Evolutionary conservation across 2,888 invertebrate species (phyloP), one percentile per base, ranked within the genome.

Genomic region (Galeopsomyia nigrocyanea): DNA sequence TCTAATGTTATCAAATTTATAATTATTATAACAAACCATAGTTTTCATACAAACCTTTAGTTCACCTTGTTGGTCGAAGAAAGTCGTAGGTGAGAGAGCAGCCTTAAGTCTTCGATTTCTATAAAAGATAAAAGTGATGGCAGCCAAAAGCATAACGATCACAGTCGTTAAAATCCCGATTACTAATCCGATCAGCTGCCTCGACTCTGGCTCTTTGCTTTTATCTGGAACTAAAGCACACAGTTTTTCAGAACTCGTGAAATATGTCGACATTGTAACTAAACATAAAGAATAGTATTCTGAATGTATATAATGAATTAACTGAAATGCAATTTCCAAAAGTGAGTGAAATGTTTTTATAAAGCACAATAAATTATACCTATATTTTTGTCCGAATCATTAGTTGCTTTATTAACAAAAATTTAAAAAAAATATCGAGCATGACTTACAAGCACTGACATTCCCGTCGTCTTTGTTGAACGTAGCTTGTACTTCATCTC

Each of bases 91-190:
- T 22, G 79, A 75, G 13, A 83, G 81, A 21, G 87, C 83, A 65
- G 87, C 84, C 79, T 89, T 89, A 57, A 88, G 83, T 75, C 89
- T 88, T 79, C 91, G 90, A 83, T 91, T 91, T 77, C 91, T 87
- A 77, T 91, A 89, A 80, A 92, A 90, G 86, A 94, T 92, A 86
- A 93, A 90, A 78, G 91, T 88, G 83, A 93, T 92, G 75, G 92
- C 91, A 58, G 90, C 91, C 76, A 92, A 89, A 72, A 93, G 88
- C 81, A 94, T 88, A 76, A 93, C 87, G 80, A 94, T 92, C 80
- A 93, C 91, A 65, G 92, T 92, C 56, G 92, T 91, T 79, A 94
- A 88, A 70, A 92, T 89, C 63, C 92, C 92, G 80, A 93, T 92
- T 81, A 93, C 89, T 79, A 91, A 88, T 76, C 91, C 91, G 79